These are phyloP conservation scores for rabbit (Oryctolagus cuniculus) DNA, from an alignment of 2,113 vertebrate genomes.

Conservation along the genomic window mOryCun1.1 NC_091441.1:10488501-10489000, in stretches of 20 bases:
- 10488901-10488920: neutral
- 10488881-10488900: too few relatives aligned
- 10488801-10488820: accelerated
- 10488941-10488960: neutral
- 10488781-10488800: neutral
- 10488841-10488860: accelerated
- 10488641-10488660: neutral
- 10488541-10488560: neutral
- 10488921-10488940: accelerated
- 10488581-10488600: neutral
- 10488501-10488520: neutral
- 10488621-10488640: neutral
- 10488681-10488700: neutral
- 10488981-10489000: neutral
- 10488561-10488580: neutral
- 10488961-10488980: neutral
- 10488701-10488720: neutral
- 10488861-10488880: too few relatives aligned
- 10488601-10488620: neutral
- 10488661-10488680: neutral
- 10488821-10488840: too few relatives aligned
- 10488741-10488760: neutral
- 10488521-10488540: neutral
- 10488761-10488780: neutral
- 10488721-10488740: neutral